These are phyloP conservation scores for Phycodurus eques DNA, from an alignment of 2,113 vertebrate genomes.

Conservation along the genomic window DNA sequence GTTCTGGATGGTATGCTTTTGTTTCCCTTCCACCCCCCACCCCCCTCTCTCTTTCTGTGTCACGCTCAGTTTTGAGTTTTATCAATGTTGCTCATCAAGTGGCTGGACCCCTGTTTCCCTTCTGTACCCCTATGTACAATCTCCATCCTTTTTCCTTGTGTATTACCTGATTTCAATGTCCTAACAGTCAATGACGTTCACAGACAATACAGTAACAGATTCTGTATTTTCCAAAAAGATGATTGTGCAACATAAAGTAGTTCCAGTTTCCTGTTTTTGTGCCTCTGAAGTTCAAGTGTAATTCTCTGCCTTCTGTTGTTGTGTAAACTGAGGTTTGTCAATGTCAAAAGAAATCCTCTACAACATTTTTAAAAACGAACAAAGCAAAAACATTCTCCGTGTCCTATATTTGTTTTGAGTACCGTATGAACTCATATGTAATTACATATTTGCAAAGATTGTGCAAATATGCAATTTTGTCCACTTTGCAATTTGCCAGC, in stretches of 20 bases:
- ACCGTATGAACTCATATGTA: background rate
- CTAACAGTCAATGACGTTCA: slow-evolving; percentile 77
- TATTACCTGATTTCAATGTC: slow-evolving; percentile 45
- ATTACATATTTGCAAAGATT: background rate
- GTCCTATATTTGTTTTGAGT: slow-evolving; percentile 8
- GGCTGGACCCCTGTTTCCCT: slow-evolving; percentile 71
- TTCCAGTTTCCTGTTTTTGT: slow-evolving; percentile 86
- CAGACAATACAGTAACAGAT: slow-evolving; percentile 73
- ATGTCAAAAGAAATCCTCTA: slow-evolving; percentile 92
- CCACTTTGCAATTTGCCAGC: background rate
- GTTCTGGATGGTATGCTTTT: slow-evolving; percentile 67
- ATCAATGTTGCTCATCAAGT: slow-evolving; percentile 76
- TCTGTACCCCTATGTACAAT: slow-evolving; percentile 29
- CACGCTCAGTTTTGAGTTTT: slow-evolving; percentile 56
- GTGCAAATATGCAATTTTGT: background rate
- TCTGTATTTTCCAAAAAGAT: slow-evolving; percentile 69
- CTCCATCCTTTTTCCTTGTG: slow-evolving; percentile 8
- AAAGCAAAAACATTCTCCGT: slow-evolving; percentile 41
- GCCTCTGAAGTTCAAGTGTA: slow-evolving; percentile 85
- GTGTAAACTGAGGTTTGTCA: slow-evolving; percentile 92
- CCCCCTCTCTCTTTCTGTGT: slow-evolving; percentile 5
- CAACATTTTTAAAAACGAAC: slow-evolving; percentile 79
- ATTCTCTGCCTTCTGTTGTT: slow-evolving; percentile 87
- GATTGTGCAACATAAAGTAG: slow-evolving; percentile 79
- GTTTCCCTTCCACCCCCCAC: background rate